Base-by-base conservation (phyloP, 2,888 invertebrate genomes). In the Agonum fuliginosum region DNA sequence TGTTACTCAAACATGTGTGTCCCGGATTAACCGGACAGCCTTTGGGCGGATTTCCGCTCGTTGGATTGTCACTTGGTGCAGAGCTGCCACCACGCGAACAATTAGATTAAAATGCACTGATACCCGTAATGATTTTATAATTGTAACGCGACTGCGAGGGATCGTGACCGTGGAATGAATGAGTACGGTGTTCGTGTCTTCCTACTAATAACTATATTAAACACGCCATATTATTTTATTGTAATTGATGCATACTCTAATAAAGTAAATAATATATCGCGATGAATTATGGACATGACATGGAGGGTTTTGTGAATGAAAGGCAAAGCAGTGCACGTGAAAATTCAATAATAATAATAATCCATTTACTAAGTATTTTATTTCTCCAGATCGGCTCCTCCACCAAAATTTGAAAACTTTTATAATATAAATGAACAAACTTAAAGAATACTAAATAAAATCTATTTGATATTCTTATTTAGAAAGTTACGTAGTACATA, bases 91-190 rank as follows among this genome's bases (percentile, higher is more conserved):
- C 12, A 30, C 30, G 58, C 58, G 30, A 27, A 62, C 58, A 62
- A 62, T 62, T 62, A 62, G 58, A 62, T 62, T 62, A 62, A 62
- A 62, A 62, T 62, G 30, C 58, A 62, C 58, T 30, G 58, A 62
- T 62, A 62, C 30, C 58, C 48, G 48, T 62, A 62, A 62, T 62
- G 58, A 62, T 62, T 62, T 62, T 62, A 62, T 62, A 62, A 62
- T 62, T 30, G 58, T 30, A 62, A 20, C 17, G 46, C 46, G 17
- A 19, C 27, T 20, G 51, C n/a, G 6, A 20, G 20, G 10, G 54
- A 54, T 54, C 54, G 22, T 54, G 54, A 54, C 43, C n/a, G n/a
- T n/a, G n/a, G n/a, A n/a, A n/a, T n/a, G n/a, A n/a, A n/a, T n/a
- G n/a, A n/a, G 30, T 30, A 30, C 4, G 30, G 3, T 8, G 30